Evolutionary conservation across 2,888 invertebrate species (phyloP), one percentile per base, ranked within the genome.

Genomic region (Apotomis turbidana): DNA sequence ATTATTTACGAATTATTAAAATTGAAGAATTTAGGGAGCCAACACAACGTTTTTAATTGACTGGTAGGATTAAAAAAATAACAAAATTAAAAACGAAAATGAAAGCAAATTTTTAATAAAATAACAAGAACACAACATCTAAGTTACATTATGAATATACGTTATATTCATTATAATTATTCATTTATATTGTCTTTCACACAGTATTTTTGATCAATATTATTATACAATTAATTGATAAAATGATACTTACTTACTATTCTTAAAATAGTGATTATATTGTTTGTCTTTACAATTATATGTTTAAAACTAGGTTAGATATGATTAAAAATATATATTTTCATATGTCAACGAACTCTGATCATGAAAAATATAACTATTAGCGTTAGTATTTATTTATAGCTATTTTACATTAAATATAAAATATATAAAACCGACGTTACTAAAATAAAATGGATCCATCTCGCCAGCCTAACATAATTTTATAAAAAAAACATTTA

Each of bases 11-110:
- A 78, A 85, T 82, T 80, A 83, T 85, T 88, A 81, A 91, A 93
- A 93, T 93, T 93, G 93, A 91, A 91, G 91, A 93, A 91, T 92
- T 93, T 92, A 93, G 93, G 93, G 93, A 93, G 93, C 91, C 93
- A 82, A 92, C 90, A 84, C 59, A 82, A 84, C 27, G 71, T 74
- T 57, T 49, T 75, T 92, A 93, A 93, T 92, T 93, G 92, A 93
- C 92, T 90, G 89, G 90, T 91, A 91, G 91, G 90, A 83, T 83
- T 74, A 74, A 84, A 83, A 70, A 67, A 58, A 44, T 57, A 6
- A 68, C 54, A 68, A 71, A 69, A 68, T 73, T 71, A 75, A 76
- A 74, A 76, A 73, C 60, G 75, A 76, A 80, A 77, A 77, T 72
- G 74, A 74, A 76, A 78, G 75, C 77, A 80, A 78, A 81, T 74